Base-by-base conservation (phyloP, 2,797 vertebrate species). In the Centroberyx gerrardi region DNA sequence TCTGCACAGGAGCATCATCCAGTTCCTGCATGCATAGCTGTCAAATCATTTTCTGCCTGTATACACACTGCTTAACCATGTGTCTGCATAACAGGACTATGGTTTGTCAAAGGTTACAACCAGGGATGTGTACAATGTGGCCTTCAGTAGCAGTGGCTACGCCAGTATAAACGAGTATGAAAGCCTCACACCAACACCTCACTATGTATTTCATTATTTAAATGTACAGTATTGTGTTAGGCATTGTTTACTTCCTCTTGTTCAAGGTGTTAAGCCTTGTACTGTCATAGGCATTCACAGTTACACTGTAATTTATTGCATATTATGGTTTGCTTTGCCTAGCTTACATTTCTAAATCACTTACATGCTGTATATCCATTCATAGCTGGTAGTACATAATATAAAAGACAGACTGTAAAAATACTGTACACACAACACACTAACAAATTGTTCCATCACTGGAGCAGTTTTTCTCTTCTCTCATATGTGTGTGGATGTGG, bases 31-130 rank as follows among this genome's bases (percentile, higher is more conserved):
- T 65, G 1, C 40, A 0, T 78, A 54, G 27, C 54, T 44, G 27
- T 13, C 44, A 76, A 22, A 17, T 29, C 8, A 58, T 62, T 76
- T 72, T 40, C 62, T 48, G 6, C 69, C 72, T 58, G 31, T 48
- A 51, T 42, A 15, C 53, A 52, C 51, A 76, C 49, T 1, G 31
- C 27, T 10, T 33, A 15, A 44, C 54, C 14, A 7, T 46, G 46
- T 18, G 46, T 49, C 15, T 7, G n/a, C 28, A 17, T 56, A 31
- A 56, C 28, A 56, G 54, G 4, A 15, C 9, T 12, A 42, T 13
- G 12, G 10, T 40, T 69, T 62, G 33, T 22, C 8, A 60, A 40
- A 40, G 9, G 14, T 13, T 42, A 28, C 18, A 44, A 40, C 36
- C 36, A 18, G 17, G 12, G 4, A 60, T 40, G 22, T 40, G 38